Evolutionary conservation across 2,888 invertebrate genomes (phyloP).

Genomic region (Geotrupes spiniger): DNA sequence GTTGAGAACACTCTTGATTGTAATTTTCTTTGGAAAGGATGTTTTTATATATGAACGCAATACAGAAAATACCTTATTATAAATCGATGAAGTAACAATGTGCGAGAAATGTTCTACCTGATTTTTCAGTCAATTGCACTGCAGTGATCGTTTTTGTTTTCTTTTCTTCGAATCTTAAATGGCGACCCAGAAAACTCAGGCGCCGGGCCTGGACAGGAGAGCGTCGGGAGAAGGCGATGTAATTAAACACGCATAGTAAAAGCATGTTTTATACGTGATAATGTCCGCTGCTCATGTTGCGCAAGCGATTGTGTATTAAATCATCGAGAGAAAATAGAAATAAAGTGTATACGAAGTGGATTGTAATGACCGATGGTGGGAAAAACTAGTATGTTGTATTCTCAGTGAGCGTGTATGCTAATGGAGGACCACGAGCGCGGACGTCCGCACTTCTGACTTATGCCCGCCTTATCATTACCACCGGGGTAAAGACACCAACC

Average conservation of each 20-base stretch:
- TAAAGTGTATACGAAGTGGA: slow-evolving; percentile 35
- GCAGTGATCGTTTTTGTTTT: too few species aligned
- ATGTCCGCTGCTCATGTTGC: slow-evolving; percentile 28
- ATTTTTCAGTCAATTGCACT: too few species aligned
- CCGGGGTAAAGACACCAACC: slow-evolving; percentile 30
- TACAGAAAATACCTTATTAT: too few species aligned
- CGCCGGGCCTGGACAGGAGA: slow-evolving; percentile 6
- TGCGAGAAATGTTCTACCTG: too few species aligned
- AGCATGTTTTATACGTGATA: slow-evolving; percentile 25
- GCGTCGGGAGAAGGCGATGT: slow-evolving; percentile 18
- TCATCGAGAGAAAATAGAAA: slow-evolving; percentile 46
- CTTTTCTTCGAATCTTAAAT: too few species aligned
- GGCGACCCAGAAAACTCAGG: not conserved
- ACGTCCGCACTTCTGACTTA: slow-evolving; percentile 33
- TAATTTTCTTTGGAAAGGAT: too few species aligned
- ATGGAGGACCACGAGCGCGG: slow-evolving; percentile 34
- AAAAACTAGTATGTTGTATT: slow-evolving; percentile 48
- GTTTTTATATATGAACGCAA: too few species aligned
- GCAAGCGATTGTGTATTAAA: slow-evolving; percentile 48
- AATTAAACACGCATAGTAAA: slow-evolving; percentile 28
- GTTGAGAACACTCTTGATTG: too few species aligned
- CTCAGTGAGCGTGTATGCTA: slow-evolving; percentile 45
- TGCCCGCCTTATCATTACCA: slow-evolving; percentile 28
- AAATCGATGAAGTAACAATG: too few species aligned
- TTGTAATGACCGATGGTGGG: slow-evolving; percentile 47